Evolutionary conservation across 2,888 invertebrate genomes (phyloP).

Genomic region (Ectemnius lituratus): DNA sequence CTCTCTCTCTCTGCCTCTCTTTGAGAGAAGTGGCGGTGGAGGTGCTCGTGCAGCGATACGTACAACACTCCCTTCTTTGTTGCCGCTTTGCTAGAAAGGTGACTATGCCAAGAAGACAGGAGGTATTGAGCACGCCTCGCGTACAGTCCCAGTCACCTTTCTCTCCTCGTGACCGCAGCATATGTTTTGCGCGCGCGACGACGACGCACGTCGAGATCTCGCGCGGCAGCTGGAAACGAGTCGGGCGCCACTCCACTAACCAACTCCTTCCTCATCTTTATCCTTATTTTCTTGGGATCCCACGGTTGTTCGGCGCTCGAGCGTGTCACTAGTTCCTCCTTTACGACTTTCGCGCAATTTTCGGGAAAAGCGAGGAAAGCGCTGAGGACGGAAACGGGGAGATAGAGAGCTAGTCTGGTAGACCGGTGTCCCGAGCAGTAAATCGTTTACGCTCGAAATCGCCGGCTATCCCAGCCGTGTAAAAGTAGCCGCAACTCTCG

Average conservation of each 20-base stretch:
- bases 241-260: slow-evolving; percentile 42
- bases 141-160: slow-evolving; percentile 74
- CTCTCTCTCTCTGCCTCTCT: background rate
- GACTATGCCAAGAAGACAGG: slow-evolving; percentile 74
- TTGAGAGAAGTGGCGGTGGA: slow-evolving; percentile 18
- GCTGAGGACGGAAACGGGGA: background rate
- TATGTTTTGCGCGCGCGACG: slow-evolving; percentile 71
- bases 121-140: slow-evolving; percentile 73
- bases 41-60: slow-evolving; percentile 1
- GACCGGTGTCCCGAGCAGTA: background rate
- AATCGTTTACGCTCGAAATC: background rate
- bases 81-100: slow-evolving; percentile 74
- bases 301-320: background rate
- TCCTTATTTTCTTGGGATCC: background rate
- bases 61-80: slow-evolving; percentile 63
- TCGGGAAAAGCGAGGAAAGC: background rate
- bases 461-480: background rate
- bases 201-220: slow-evolving; percentile 50
- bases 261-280: slow-evolving; percentile 24
- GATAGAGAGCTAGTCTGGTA: slow-evolving; percentile 6
- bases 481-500: background rate
- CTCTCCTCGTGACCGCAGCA: slow-evolving; percentile 77
- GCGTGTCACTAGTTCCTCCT: background rate
- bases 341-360: background rate
- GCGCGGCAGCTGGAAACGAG: slow-evolving; percentile 56